Conservation (phyloP, 2,888 invertebrate genomes). For the Lutraria lutraria region DNA sequence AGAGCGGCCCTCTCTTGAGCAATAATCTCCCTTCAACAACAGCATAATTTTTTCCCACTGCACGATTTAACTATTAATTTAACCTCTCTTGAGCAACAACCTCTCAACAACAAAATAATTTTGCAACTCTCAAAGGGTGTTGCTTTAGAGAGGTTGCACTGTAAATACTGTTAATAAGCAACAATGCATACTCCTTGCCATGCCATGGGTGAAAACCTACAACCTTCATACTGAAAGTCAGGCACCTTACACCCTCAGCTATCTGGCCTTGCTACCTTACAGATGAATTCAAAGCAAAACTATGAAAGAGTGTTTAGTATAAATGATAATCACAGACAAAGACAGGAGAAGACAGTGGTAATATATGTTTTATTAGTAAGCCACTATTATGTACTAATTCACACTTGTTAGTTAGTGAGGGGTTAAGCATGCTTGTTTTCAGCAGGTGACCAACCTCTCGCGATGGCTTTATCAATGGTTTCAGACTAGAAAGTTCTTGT, state of each 20-base stretch:
- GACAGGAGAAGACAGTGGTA: too few species aligned
- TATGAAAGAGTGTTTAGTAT: background rate
- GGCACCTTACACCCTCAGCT: background rate
- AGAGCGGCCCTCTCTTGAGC: too few species aligned
- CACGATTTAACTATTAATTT: too few species aligned
- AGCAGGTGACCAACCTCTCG: slow-evolving; percentile 63
- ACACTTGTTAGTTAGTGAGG: background rate
- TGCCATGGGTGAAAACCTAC: background rate
- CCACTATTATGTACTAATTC: background rate
- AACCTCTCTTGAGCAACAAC: too few species aligned
- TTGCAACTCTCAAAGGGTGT: too few species aligned
- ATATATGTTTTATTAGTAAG: background rate
- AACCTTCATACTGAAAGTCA: background rate
- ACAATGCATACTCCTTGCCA: background rate
- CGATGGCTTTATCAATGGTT: slow-evolving; percentile 68
- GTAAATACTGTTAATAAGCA: too few species aligned
- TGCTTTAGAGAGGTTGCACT: too few species aligned
- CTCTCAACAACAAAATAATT: too few species aligned
- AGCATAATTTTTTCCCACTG: too few species aligned
- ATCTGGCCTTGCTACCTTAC: background rate
- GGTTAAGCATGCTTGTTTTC: slow-evolving; percentile 24
- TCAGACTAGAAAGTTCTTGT: slow-evolving; percentile 63
- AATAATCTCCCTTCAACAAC: too few species aligned
- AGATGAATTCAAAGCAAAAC: background rate
- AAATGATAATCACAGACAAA: too few species aligned